Evolutionary conservation across 2,797 vertebrate species (phyloP).

Genomic region (Oreonectes daqikongensis): DNA sequence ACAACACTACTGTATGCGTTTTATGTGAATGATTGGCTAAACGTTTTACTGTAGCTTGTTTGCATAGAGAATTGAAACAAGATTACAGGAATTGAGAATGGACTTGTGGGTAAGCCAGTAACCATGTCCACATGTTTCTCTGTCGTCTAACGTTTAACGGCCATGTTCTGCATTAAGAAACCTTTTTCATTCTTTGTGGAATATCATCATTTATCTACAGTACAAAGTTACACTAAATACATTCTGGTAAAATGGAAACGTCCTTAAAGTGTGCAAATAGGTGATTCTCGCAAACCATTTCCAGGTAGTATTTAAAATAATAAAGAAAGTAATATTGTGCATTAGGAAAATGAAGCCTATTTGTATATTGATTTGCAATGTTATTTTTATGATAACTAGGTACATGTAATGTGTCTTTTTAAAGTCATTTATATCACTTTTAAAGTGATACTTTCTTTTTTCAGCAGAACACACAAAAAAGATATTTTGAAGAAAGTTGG

Average conservation of each 20-base stretch:
- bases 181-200: neutral
- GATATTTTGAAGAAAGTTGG: too few relatives aligned
- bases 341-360: too few relatives aligned
- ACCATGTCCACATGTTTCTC: conserved; percentile 3
- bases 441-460: too few relatives aligned
- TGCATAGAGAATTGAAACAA: conserved; percentile 46
- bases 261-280: too few relatives aligned
- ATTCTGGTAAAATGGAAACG: neutral
- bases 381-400: too few relatives aligned
- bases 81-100: conserved; percentile 31
- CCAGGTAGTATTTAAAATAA: too few relatives aligned
- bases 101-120: conserved; percentile 20
- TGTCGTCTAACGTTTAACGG: neutral
- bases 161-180: conserved; percentile 13
- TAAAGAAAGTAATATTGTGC: too few relatives aligned
- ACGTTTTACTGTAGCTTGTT: conserved; percentile 30
- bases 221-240: neutral
- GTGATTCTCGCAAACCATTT: too few relatives aligned
- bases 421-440: too few relatives aligned
- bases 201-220: neutral
- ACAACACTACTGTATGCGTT: neutral
- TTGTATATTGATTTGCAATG: too few relatives aligned
- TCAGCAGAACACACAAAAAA: too few relatives aligned
- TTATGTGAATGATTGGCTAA: conserved; percentile 1
- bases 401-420: too few relatives aligned